Evolutionary conservation across 2,797 vertebrate species (phyloP).

Genomic region (Tympanoctomys barrerae): DNA sequence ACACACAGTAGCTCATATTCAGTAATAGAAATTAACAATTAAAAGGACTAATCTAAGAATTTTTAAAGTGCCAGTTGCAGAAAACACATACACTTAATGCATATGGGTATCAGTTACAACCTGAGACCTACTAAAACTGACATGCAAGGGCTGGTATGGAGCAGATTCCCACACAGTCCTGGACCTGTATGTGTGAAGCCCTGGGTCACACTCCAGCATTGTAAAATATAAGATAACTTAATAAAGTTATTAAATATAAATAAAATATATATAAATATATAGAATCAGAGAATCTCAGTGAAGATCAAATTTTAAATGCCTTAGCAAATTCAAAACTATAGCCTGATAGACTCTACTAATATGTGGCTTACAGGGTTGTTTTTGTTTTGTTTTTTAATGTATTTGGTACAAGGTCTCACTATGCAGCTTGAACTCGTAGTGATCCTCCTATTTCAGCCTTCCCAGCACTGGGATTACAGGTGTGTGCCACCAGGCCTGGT

Average conservation of each 20-base stretch:
- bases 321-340: conserved; percentile 66
- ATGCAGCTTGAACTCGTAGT: no score
- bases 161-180: not conserved
- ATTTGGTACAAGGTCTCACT: not conserved
- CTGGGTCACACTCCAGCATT: not conserved
- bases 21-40: conserved; percentile 40
- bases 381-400: not conserved
- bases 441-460: no score
- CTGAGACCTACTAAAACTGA: not conserved
- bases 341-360: not conserved
- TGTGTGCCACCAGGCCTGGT: no score
- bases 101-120: not conserved
- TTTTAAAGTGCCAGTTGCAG: not conserved
- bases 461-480: no score
- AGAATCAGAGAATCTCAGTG: conserved; percentile 42
- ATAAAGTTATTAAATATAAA: not conserved
- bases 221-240: not conserved
- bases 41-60: not conserved
- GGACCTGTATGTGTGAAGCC: not conserved
- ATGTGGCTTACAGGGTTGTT: not conserved
- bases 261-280: conserved; percentile 25
- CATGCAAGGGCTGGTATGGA: not conserved
- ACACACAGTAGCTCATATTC: not conserved
- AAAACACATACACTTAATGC: not conserved
- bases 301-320: conserved; percentile 35